Evolutionary conservation across 2,113 vertebrate genomes (phyloP).

Genomic region (Siphamia tubifer): DNA sequence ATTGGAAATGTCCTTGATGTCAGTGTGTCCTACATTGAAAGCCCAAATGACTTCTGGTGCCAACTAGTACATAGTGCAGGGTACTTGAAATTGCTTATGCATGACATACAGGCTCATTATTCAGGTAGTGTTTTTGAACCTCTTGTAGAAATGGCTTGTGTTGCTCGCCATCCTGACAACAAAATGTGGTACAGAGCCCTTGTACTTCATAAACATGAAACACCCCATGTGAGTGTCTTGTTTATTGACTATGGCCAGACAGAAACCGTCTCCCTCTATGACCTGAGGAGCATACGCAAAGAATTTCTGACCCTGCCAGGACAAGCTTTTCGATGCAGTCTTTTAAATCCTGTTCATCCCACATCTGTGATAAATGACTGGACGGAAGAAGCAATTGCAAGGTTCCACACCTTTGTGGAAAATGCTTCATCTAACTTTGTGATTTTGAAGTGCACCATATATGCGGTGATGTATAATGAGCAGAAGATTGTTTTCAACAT

Average conservation of each 20-base stretch:
- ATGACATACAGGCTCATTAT: conserved; percentile 86
- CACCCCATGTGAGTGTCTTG: conserved; percentile 79
- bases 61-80: conserved; percentile 78
- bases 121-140: conserved; percentile 61
- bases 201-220: conserved; percentile 71
- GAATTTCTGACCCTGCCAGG: conserved; percentile 82
- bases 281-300: conserved; percentile 79
- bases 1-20: conserved; percentile 89
- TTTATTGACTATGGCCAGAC: conserved; percentile 91
- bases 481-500: conserved; percentile 83
- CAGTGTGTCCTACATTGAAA: conserved; percentile 81
- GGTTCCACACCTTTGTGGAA: conserved; percentile 85
- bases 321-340: conserved; percentile 92
- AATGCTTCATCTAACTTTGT: conserved; percentile 56
- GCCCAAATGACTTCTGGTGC: conserved; percentile 92
- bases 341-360: conserved; percentile 86
- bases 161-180: conserved; percentile 83
- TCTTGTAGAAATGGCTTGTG: conserved; percentile 77
- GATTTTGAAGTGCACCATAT: conserved; percentile 88
- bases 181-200: conserved; percentile 90
- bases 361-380: conserved; percentile 78
- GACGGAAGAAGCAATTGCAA: conserved; percentile 74
- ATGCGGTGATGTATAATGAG: conserved; percentile 84
- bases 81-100: conserved; percentile 82
- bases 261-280: conserved; percentile 72